Evolutionary conservation across 2,797 vertebrate species (phyloP).

Genomic region (Salmo trutta): DNA sequence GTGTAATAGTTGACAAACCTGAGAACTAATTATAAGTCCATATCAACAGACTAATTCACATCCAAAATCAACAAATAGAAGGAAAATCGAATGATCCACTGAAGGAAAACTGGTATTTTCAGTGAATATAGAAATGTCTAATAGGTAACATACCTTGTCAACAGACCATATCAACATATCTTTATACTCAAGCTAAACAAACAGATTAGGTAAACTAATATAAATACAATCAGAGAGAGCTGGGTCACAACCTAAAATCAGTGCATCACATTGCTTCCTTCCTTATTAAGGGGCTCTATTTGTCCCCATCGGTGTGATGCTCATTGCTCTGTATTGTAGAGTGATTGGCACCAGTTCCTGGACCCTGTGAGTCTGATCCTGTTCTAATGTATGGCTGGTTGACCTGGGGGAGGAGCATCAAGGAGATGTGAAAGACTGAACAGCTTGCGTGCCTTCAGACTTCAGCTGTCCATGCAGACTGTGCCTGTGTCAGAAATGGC

Average conservation of each 20-base stretch:
- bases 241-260: slow-evolving; percentile 14
- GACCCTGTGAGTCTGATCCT: slow-evolving; percentile 60
- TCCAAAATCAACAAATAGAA: not conserved
- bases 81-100: no score
- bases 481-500: not conserved
- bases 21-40: not conserved
- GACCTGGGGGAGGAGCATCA: slow-evolving; percentile 64
- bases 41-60: not conserved
- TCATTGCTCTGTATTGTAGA: slow-evolving; percentile 42
- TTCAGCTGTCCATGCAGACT: slow-evolving; percentile 61
- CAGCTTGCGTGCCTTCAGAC: slow-evolving; percentile 77
- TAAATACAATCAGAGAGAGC: not conserved
- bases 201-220: slow-evolving; percentile 8
- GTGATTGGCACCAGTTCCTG: slow-evolving; percentile 64
- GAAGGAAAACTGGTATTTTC: no score
- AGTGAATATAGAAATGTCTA: no score
- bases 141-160: not conserved
- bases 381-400: slow-evolving; percentile 65
- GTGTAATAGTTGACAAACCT: not conserved
- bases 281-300: not conserved
- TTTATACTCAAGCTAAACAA: not conserved
- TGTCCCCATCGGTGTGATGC: slow-evolving; percentile 13
- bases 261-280: slow-evolving; percentile 17
- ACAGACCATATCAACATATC: not conserved
- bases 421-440: slow-evolving; percentile 64